phyloP scores from a whole-genome alignment of 2,888 invertebrate genomes.

The Agrenia bidenticulata region DNA sequence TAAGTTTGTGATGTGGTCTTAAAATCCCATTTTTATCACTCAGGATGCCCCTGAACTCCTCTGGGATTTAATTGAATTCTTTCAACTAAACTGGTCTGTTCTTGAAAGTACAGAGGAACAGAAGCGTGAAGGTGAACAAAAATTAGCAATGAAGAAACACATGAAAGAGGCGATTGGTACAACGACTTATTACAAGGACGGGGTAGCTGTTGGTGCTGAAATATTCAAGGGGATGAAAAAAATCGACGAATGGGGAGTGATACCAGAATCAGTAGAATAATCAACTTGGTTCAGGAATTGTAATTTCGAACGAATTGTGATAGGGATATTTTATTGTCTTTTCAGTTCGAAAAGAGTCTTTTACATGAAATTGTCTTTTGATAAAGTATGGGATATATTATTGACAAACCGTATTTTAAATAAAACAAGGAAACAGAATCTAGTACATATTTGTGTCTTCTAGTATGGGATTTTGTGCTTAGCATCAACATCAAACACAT shows the following conservation, averaged over 20 bases:
- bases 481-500: too few species aligned
- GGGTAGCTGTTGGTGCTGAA: neutral
- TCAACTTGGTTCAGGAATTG: neutral
- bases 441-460: too few species aligned
- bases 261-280: neutral
- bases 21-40: neutral
- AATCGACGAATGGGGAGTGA: neutral
- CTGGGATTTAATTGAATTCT: slow-evolving; percentile 1
- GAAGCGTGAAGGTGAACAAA: neutral
- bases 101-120: neutral
- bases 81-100: neutral
- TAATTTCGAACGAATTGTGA: neutral
- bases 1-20: too few species aligned
- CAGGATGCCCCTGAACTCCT: slow-evolving; percentile 20
- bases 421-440: too few species aligned
- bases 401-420: too few species aligned
- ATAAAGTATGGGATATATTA: slow-evolving; percentile 6
- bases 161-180: neutral
- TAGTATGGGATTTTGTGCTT: too few species aligned
- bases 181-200: neutral
- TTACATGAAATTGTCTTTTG: slow-evolving; percentile 30
- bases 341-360: slow-evolving; percentile 32
- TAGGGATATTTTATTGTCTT: slow-evolving; percentile 28
- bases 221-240: neutral
- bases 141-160: neutral